phyloP scores from a whole-genome alignment of 2,113 vertebrate species.

The Sylvia atricapilla region DNA sequence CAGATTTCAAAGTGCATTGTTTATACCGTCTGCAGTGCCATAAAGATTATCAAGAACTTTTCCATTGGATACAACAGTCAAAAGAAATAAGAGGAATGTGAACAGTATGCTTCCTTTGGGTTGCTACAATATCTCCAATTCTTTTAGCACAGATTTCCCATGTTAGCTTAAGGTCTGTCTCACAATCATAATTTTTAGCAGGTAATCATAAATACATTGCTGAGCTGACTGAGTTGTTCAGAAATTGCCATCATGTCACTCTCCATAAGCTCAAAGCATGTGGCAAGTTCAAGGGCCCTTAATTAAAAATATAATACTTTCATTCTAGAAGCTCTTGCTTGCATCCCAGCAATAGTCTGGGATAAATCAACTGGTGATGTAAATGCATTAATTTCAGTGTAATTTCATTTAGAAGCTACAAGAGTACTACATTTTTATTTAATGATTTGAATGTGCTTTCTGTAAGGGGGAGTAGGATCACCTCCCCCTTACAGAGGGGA shows the following conservation, averaged over 20 bases:
- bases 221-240: neutral
- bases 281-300: neutral
- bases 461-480: neutral
- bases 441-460: neutral
- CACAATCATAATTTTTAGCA: neutral
- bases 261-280: neutral
- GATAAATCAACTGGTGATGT: neutral
- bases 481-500: neutral
- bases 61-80: conserved; percentile 17
- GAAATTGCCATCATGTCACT: neutral
- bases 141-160: conserved; percentile 14
- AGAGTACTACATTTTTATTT: neutral
- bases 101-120: neutral
- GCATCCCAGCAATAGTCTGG: neutral
- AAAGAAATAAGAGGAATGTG: conserved; percentile 40
- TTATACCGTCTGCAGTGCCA: conserved; percentile 27
- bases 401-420: neutral
- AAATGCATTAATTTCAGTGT: neutral
- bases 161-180: neutral
- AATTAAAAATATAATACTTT: neutral
- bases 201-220: neutral
- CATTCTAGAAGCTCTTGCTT: neutral
- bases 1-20: conserved; percentile 25
- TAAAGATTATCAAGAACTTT: conserved; percentile 54
- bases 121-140: neutral